Evolutionary conservation across 2,113 vertebrate genomes (phyloP).

Genomic region (Laticauda laticaudata): DNA sequence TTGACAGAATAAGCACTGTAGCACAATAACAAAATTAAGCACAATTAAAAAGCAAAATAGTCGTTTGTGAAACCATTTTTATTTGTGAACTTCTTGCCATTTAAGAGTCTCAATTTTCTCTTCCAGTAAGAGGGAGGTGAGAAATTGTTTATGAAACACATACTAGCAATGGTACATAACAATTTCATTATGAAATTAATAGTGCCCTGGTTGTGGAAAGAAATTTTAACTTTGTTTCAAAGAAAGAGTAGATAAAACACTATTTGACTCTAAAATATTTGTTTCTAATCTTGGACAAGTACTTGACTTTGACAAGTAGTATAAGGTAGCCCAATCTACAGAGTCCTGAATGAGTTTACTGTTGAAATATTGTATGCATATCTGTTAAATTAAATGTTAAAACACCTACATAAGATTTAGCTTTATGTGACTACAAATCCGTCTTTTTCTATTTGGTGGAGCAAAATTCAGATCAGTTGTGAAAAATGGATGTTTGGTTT

Average conservation of each 20-base stretch:
- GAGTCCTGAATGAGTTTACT: slow-evolving; percentile 62
- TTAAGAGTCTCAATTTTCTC: background rate
- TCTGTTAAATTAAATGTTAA: slow-evolving; percentile 56
- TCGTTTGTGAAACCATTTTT: background rate
- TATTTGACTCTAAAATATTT: slow-evolving; percentile 39
- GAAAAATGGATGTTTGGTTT: slow-evolving; percentile 14
- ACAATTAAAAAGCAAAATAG: background rate
- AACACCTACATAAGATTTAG: slow-evolving; percentile 53
- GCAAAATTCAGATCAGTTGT: slow-evolving; percentile 33
- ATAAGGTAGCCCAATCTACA: slow-evolving; percentile 42
- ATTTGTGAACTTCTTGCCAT: background rate
- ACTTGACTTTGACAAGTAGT: slow-evolving; percentile 29
- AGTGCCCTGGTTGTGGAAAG: slow-evolving; percentile 42
- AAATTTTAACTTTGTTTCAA: slow-evolving; percentile 47
- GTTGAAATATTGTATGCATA: slow-evolving; percentile 44
- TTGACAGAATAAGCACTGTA: background rate
- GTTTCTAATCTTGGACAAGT: slow-evolving; percentile 35
- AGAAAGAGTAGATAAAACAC: slow-evolving; percentile 43
- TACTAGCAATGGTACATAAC: slow-evolving; percentile 17
- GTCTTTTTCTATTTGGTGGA: slow-evolving; percentile 52
- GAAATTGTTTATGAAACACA: background rate
- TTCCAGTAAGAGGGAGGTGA: background rate
- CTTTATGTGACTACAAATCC: slow-evolving; percentile 46
- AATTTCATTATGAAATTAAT: slow-evolving; percentile 52
- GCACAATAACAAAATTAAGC: background rate